phyloP scores from a whole-genome alignment of 2,888 invertebrate species.

The Eupsilia transversa region DNA sequence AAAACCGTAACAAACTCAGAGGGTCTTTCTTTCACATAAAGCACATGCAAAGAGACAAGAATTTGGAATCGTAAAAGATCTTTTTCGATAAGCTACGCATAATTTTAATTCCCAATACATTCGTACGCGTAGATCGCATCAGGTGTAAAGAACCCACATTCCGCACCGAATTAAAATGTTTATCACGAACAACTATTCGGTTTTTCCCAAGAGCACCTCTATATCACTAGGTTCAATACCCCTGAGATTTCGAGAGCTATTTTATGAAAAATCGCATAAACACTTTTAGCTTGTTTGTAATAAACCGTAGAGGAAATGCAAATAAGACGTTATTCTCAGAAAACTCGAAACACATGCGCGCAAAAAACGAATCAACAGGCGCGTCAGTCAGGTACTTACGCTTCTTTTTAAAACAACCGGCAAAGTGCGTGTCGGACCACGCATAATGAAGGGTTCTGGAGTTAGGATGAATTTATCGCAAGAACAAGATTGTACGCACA shows the following conservation, averaged over 20 bases:
- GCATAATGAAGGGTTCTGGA: no score
- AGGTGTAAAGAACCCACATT: constrained; percentile 66
- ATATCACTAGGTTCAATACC: constrained; percentile 72
- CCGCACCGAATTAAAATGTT: constrained; percentile 73
- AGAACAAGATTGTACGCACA: no score
- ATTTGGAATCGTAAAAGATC: constrained; percentile 18
- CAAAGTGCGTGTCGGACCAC: no score
- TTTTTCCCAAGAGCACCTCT: constrained; percentile 73
- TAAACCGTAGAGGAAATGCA: constrained; percentile 36
- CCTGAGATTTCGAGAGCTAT: constrained; percentile 32
- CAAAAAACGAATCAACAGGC: constrained; percentile 12
- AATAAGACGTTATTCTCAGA: constrained; percentile 47
- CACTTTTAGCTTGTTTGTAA: constrained; percentile 53
- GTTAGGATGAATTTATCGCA: no score
- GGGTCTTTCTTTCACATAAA: no score
- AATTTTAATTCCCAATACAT: constrained; percentile 42
- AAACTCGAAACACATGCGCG: constrained; percentile 39
- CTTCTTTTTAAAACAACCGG: neutral
- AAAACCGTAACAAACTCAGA: no score
- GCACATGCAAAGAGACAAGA: constrained; percentile 1
- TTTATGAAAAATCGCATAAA: constrained; percentile 59
- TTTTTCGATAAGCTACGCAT: constrained; percentile 14
- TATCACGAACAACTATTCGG: constrained; percentile 75
- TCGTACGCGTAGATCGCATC: constrained; percentile 40
- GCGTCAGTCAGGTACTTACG: neutral